Evolutionary conservation across 2,888 invertebrate genomes (phyloP).

Genomic region (Patella depressa): DNA sequence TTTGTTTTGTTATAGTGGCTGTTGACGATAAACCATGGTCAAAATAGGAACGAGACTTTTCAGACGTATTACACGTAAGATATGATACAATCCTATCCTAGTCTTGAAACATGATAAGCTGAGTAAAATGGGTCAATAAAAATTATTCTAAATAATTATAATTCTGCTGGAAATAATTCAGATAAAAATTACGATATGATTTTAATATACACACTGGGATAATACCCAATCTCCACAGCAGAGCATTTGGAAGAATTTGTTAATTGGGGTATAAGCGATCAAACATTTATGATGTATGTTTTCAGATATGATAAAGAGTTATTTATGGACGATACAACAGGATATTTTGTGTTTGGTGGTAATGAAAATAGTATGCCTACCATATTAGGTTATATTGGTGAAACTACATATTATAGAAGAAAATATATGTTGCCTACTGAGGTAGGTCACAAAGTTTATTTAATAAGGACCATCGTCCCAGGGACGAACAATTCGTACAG

Average conservation of each 20-base stretch:
- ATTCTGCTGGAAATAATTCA: too few relatives aligned
- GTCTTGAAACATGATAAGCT: too few relatives aligned
- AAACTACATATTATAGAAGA: conserved; percentile 56
- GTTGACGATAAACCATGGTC: conserved; percentile 25
- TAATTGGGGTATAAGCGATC: too few relatives aligned
- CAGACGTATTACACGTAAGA: conserved; percentile 19
- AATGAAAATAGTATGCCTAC: conserved; percentile 50
- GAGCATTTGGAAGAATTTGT: too few relatives aligned
- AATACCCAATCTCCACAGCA: too few relatives aligned
- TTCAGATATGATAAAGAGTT: conserved; percentile 30
- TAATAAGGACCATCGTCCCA: too few relatives aligned
- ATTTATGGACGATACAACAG: conserved; percentile 56
- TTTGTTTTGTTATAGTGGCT: conserved; percentile 21
- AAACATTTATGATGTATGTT: background rate
- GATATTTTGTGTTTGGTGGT: conserved; percentile 61
- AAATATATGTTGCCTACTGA: conserved; percentile 37
- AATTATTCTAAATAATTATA: too few relatives aligned
- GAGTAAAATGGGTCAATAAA: too few relatives aligned
- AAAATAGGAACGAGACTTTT: conserved; percentile 11
- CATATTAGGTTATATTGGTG: conserved; percentile 65
- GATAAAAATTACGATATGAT: too few relatives aligned
- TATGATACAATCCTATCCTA: background rate
- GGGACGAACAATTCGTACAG: too few relatives aligned
- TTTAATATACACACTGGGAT: too few relatives aligned
- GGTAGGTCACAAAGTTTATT: conserved; percentile 32